Evolutionary conservation across 2,888 invertebrate species (phyloP).

Genomic region (Atrina japonica): DNA sequence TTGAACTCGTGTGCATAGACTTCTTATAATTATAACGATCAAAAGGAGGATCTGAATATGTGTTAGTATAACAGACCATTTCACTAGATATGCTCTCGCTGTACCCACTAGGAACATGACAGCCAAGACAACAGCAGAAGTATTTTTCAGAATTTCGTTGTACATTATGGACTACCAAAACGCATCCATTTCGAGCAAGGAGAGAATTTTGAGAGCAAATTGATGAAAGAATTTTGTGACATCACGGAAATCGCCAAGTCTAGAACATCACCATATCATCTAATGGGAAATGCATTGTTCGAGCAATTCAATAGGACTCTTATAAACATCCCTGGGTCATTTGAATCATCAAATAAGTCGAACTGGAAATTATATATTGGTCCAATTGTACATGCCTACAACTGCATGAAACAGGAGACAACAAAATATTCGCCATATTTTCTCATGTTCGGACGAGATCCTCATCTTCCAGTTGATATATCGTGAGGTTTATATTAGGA

Average conservation of each 20-base stretch:
- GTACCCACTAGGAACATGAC: constrained; percentile 42
- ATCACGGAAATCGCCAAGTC: constrained; percentile 39
- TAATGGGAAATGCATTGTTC: constrained; percentile 24
- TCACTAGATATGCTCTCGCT: constrained; percentile 8
- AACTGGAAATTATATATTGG: constrained; percentile 45
- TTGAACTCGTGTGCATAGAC: constrained; percentile 39
- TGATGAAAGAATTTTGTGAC: constrained; percentile 41
- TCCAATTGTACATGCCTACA: constrained; percentile 38
- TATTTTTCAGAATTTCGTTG: constrained; percentile 35
- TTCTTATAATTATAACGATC: constrained; percentile 30
- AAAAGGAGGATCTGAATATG: constrained; percentile 19
- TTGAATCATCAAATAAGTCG: constrained; percentile 33
- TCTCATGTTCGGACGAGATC: constrained; percentile 35
- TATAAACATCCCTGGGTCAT: constrained; percentile 9
- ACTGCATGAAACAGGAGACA: constrained; percentile 37
- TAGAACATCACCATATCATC: constrained; percentile 50
- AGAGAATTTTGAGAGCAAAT: constrained; percentile 39
- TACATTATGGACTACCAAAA: constrained; percentile 45
- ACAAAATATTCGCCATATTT: constrained; percentile 44
- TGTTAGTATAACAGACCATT: constrained; percentile 42
- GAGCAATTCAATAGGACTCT: constrained; percentile 37
- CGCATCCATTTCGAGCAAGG: constrained; percentile 47
- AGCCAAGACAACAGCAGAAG: constrained; percentile 45
- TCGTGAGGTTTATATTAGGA: constrained; percentile 24
- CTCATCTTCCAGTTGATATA: constrained; percentile 36